Base-by-base conservation (phyloP, 2,113 vertebrate species). In the human (Homo sapiens) region DNA sequence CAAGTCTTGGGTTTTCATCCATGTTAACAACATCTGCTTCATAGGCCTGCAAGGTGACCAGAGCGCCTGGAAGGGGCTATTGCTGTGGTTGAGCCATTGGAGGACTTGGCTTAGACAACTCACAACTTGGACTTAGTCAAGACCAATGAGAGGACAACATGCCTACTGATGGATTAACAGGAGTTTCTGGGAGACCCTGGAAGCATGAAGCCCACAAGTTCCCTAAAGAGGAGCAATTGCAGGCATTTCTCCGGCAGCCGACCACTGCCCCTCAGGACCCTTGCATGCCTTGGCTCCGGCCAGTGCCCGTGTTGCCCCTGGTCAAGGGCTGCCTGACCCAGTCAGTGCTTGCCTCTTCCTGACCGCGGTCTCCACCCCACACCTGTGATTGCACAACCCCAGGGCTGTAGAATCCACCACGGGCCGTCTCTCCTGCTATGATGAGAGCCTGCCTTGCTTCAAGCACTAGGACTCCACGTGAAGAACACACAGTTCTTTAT, bases 181-280 rank as follows among this genome's bases (percentile, higher is more conserved):
- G 38, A 45, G 32, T 59, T 32, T 0, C n/a, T 59, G 30, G n/a
- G 68, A 73, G 76, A n/a, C 17, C 25, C 50, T 68, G 20, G 94
- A 57, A 86, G 25, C 57, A 40, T 9, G 14, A 38, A 50, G 4
- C 4, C 27, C 80, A 66, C 20, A 38, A 59, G 20, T 22, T 57
- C 38, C 81, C 45, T 6, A 3, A 4, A 35, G 43, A 52, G 76
- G 32, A 61, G 20, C 64, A 20, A n/a, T 78, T 45, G 27, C 40
- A 30, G 13, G 32, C 48, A 12, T 3, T 43, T 72, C 48, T 50
- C 43, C 3, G 6, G 70, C 14, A 6, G 25, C 35, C 0, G 0
- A 27, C 73, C n/a, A 6, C 55, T 55, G 17, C 23, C 32, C 23
- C 52, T 10, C 30, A 3, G 45, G 22, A 38, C 40, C 14, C 48